Base-by-base conservation (phyloP, 2,113 vertebrate species). In the Stegastes partitus region DNA sequence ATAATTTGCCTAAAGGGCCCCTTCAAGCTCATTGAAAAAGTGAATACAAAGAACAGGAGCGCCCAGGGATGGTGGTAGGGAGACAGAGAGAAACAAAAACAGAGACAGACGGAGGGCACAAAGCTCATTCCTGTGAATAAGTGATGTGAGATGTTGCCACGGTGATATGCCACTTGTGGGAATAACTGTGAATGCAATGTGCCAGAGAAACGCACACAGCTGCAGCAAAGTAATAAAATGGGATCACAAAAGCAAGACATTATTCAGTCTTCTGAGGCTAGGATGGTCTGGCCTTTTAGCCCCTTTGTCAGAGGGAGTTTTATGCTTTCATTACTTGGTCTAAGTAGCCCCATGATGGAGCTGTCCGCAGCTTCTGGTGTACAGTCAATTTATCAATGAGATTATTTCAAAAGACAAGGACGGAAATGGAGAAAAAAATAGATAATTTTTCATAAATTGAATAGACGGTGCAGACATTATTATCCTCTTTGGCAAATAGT, bases 151-250 rank as follows among this genome's bases (percentile, higher is more conserved):
- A 76, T 74, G 86, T 91, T 89, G 81, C 85, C 70, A 78, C 70
- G 74, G 87, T 86, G 86, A 92, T 84, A 63, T 74, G 28, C 76
- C 72, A 87, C 86, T 77, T 68, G 69, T 82, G 84, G 86, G 79
- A 90, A 72, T 85, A 84, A 79, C 68, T 78, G 49, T 82, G 49
- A 91, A 90, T 69, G 47, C 55, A 68, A 77, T 79, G 62, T 82
- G 76, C 65, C 74, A 72, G 47, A 39, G 55, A 82, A 82, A 78
- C 56, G 71, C 73, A 83, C 71, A 56, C 47, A 65, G 67, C 70
- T 51, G 54, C 56, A 83, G 56, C 44, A 83, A 77, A 82, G 75
- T 73, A 83, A 85, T 84, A 82, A 91, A 79, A 81, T 3, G 72
- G 77, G 78, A 84, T 87, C 69, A 87, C 61, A 83, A 79, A 78